Evolutionary conservation across 23 tunicate genomes (phyloP).

Genomic region (Oikopleura dioica): DNA sequence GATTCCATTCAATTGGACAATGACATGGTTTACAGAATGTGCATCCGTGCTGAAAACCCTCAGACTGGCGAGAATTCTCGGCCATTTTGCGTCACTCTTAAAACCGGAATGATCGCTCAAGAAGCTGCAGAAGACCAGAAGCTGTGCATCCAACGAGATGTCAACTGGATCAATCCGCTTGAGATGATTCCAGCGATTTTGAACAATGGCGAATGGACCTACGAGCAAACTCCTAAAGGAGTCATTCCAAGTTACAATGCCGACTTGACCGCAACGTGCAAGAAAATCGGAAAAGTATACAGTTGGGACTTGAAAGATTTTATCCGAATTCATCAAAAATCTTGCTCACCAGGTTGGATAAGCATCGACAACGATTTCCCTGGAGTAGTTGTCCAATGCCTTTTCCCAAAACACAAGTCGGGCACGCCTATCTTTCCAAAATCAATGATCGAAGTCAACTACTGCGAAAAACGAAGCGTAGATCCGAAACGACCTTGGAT

Average conservation of each 20-base stretch:
- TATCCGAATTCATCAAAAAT: not conserved
- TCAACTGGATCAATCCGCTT: too few species aligned
- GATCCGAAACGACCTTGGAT: not conserved
- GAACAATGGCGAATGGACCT: too few species aligned
- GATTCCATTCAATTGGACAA: not conserved
- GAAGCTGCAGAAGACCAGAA: too few species aligned
- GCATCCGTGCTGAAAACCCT: not conserved
- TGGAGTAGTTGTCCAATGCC: not conserved
- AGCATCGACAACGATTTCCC: not conserved
- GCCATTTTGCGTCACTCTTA: not conserved
- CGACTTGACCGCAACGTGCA: not conserved
- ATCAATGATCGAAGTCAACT: not conserved
- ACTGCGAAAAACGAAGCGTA: not conserved
- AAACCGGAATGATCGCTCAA: not conserved
- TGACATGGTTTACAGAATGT: not conserved
- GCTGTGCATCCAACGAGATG: not conserved
- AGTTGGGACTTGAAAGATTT: too few species aligned
- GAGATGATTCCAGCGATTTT: too few species aligned
- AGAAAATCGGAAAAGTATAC: not conserved
- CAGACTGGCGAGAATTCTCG: not conserved
- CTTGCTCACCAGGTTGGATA: not conserved
- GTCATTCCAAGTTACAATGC: not conserved
- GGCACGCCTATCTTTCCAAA: not conserved
- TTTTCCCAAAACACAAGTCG: too few species aligned
- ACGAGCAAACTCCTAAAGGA: too few species aligned